Evolutionary conservation across 2,888 invertebrate genomes (phyloP), one percentile per base, ranked within the genome.

Genomic region (Sylvicola fuscatus): DNA sequence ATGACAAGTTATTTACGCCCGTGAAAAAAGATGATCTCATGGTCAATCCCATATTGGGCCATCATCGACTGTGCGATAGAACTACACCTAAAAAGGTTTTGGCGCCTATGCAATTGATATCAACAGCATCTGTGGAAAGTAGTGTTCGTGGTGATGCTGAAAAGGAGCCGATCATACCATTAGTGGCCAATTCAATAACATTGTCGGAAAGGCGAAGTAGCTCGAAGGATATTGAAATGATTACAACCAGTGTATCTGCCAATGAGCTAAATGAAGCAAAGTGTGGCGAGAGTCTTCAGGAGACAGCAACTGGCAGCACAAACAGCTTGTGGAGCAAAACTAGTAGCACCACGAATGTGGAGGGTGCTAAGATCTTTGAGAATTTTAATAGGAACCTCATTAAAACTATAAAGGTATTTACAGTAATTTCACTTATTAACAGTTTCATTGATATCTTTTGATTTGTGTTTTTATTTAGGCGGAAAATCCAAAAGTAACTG

Each of bases 21-120:
- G 51, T 50, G 27, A 60, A 59, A 39, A 56, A 56, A 38, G 59
- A 58, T 32, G 58, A 58, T 41, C 39, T 58, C 3, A 56, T 56
- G 54, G 55, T 61, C 3, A 61, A 61, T 49, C 60, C 60, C 27
- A 57, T 60, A 37, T 47, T 69, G 29, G 63, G 70, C 1, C 71
- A 72, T 49, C 72, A 72, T 46, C 64, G 70, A 36, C 55, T 71
- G 12, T 72, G 71, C 48, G 71, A 71, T 46, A 47, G 58, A 7
- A 56, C 55, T 6, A 40, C 39, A 21, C 21, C 21, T 6, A 21
- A 21, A 8, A 21, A 26, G 39, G 40, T 34, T 35, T 21, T 21
- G 38, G 5, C 37, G 39, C 15, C 34, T 39, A 30, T 37, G 42
- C 5, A 41, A 43, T 34, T 42, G 41, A 29, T 41, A 40, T 6